phyloP scores from a whole-genome alignment of 1,140 invertebrate species.

The Anthonomus grandis region DNA sequence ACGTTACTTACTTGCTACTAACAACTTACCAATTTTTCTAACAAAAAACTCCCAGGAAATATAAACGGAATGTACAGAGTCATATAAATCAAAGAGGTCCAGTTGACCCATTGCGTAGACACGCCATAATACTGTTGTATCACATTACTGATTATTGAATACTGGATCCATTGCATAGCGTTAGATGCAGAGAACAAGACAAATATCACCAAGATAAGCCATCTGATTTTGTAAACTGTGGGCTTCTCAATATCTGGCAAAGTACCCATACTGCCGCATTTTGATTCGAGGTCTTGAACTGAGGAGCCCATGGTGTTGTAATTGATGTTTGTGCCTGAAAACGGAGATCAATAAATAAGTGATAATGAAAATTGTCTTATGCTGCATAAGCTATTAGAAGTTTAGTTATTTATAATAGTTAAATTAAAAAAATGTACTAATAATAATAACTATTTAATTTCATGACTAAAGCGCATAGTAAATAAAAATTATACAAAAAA shows the following conservation, averaged over 20 bases:
- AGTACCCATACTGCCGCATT: slow-evolving; percentile 22
- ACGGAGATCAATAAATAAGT: too few relatives aligned
- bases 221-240: slow-evolving; percentile 74
- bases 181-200: slow-evolving; percentile 89
- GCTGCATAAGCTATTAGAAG: too few relatives aligned
- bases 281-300: slow-evolving; percentile 17
- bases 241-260: slow-evolving; percentile 55
- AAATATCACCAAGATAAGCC: slow-evolving; percentile 85
- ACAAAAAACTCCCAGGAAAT: slow-evolving; percentile 90
- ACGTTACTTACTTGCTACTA: too few relatives aligned
- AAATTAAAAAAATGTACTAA: too few relatives aligned
- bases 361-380: too few relatives aligned
- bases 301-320: slow-evolving; percentile 21
- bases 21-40: slow-evolving; percentile 85
- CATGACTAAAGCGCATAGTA: too few relatives aligned
- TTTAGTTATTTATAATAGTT: too few relatives aligned
- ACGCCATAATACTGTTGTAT: slow-evolving; percentile 74
- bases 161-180: slow-evolving; percentile 87
- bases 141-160: slow-evolving; percentile 80
- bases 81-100: slow-evolving; percentile 98
- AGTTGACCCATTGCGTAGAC: slow-evolving; percentile 73
- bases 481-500: too few relatives aligned
- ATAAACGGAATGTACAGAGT: slow-evolving; percentile 93
- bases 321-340: too few relatives aligned
- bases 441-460: too few relatives aligned